Conservation (phyloP, 2,888 invertebrate genomes). For the Pyrochroa serraticornis region DNA sequence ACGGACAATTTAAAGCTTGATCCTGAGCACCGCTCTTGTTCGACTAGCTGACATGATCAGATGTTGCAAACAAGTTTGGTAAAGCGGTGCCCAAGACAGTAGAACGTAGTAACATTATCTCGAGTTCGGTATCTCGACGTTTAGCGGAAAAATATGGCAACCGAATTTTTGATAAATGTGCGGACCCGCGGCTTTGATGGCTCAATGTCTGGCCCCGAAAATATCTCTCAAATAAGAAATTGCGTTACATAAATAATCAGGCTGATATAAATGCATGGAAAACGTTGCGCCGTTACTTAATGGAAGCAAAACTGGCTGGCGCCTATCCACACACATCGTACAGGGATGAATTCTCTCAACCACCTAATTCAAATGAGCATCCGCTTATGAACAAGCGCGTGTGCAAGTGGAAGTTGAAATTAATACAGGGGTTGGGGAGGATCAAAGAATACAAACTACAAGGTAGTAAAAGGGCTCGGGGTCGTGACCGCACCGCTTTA, state of each 20-base stretch:
- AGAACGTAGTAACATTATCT: too few species aligned
- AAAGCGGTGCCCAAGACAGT: too few species aligned
- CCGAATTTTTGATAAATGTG: too few species aligned
- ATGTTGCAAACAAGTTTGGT: too few species aligned
- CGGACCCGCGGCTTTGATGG: too few species aligned
- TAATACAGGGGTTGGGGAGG: conserved; percentile 28
- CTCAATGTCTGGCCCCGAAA: too few species aligned
- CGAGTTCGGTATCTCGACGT: too few species aligned
- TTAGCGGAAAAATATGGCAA: too few species aligned
- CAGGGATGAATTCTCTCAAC: conserved; percentile 15
- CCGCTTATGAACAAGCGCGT: conserved; percentile 31
- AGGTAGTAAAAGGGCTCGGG: neutral
- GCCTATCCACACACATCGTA: conserved; percentile 14
- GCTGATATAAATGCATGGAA: conserved; percentile 28
- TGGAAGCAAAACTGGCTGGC: conserved; percentile 9
- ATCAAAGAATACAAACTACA: conserved; percentile 26
- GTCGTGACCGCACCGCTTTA: neutral
- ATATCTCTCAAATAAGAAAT: too few species aligned
- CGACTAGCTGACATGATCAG: too few species aligned
- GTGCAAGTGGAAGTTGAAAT: conserved; percentile 32
- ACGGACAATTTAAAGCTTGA: too few species aligned
- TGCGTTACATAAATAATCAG: conserved; percentile 21
- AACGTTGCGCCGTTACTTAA: conserved; percentile 19
- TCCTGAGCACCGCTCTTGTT: too few species aligned
- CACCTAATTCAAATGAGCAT: conserved; percentile 34